phyloP scores from a whole-genome alignment of 1,140 invertebrate species.

The Leptonema lineaticorne region DNA sequence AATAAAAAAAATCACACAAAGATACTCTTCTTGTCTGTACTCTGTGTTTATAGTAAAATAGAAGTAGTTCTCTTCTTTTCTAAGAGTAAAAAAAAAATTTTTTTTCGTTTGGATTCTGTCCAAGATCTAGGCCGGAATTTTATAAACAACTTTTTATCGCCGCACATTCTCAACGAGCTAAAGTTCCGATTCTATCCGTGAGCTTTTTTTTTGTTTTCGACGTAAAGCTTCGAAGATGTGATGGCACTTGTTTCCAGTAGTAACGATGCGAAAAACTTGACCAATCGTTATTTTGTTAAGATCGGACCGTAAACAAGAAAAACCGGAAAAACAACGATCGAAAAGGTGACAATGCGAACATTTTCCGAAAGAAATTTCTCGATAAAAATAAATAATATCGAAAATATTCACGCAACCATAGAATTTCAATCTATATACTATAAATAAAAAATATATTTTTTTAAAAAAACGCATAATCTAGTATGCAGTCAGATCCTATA shows the following conservation, averaged over 20 bases:
- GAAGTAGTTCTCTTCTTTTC: background rate
- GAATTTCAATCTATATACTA: too few relatives aligned
- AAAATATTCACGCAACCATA: too few relatives aligned
- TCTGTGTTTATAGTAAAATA: background rate
- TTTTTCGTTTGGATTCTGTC: constrained; percentile 10
- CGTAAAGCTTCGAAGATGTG: too few relatives aligned
- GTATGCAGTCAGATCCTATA: too few relatives aligned
- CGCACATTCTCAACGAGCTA: constrained; percentile 21
- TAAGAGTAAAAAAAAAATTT: background rate
- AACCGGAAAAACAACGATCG: too few relatives aligned
- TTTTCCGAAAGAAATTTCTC: too few relatives aligned
- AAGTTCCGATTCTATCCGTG: background rate
- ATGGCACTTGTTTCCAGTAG: background rate
- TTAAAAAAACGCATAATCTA: too few relatives aligned
- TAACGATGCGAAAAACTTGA: constrained; percentile 1
- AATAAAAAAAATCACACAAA: too few relatives aligned
- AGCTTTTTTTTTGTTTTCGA: background rate
- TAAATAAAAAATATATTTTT: too few relatives aligned
- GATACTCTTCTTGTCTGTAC: too few relatives aligned
- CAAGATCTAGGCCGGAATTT: constrained; percentile 20
- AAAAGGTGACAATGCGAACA: too few relatives aligned
- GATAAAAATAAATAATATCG: too few relatives aligned
- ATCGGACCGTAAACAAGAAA: background rate
- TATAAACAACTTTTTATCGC: constrained; percentile 28
- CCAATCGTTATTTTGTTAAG: background rate